Evolutionary conservation across 2,797 vertebrate genomes (phyloP).

Genomic region (Epinephelus coioides): DNA sequence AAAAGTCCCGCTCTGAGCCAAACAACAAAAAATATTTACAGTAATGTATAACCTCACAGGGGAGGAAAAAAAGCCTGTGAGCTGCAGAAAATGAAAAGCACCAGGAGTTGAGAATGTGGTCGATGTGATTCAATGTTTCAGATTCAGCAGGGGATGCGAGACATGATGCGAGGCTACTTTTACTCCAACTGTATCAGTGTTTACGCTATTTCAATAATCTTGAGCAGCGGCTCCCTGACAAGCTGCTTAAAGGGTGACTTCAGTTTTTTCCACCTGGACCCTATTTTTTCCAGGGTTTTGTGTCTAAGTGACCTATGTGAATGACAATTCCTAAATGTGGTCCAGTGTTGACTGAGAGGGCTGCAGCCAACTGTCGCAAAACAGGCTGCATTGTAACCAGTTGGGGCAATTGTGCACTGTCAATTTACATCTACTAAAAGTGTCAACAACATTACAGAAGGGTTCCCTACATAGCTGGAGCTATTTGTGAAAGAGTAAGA

Average conservation of each 20-base stretch:
- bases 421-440: too few species aligned
- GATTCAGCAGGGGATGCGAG: neutral
- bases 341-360: too few species aligned
- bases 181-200: conserved; percentile 14
- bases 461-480: too few species aligned
- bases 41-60: conserved; percentile 47
- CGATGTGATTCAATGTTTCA: conserved; percentile 24
- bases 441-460: too few species aligned
- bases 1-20: conserved; percentile 67
- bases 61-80: conserved; percentile 15
- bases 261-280: too few species aligned
- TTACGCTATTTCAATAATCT: conserved; percentile 15
- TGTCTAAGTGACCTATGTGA: too few species aligned
- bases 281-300: too few species aligned
- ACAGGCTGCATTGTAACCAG: too few species aligned
- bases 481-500: too few species aligned
- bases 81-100: conserved; percentile 44
- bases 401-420: too few species aligned
- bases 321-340: too few species aligned
- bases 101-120: conserved; percentile 11
- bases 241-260: conserved; percentile 23
- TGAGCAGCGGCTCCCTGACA: conserved; percentile 54
- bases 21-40: conserved; percentile 73
- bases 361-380: too few species aligned
- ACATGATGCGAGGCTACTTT: conserved; percentile 1